Base-by-base conservation (phyloP, 2,113 vertebrate species). In the Poeciliopsis occidentalis region DNA sequence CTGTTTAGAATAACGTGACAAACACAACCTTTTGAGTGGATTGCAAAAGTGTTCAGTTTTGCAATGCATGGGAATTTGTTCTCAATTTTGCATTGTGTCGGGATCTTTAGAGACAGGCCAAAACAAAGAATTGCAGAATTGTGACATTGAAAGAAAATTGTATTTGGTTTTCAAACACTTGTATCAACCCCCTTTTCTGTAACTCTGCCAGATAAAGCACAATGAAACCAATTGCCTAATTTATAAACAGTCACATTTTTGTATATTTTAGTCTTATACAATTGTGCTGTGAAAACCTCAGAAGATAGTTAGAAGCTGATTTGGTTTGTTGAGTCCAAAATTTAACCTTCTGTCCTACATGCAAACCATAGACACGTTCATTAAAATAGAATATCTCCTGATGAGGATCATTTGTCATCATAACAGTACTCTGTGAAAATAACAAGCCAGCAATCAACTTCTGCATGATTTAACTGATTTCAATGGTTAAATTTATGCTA, bases 1-100 rank as follows among this genome's bases (percentile, higher is more conserved):
- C 37, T 54, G 63, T 74, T 72, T 64, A 29, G 67, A 60, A 24
- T 29, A 69, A 60, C 44, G 17, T 61, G 30, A 61, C 32, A 51
- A 70, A 74, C 57, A 31, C 26, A 41, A 60, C 32, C 66, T 30
- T 8, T 69, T 19, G 39, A 41, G 39, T 41, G 12, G 12, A 41
- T 41, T 41, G 13, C 39, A 41, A 47, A 47, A 19, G 44, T 17
- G 5, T 47, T 47, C 44, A 19, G 15, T 47, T 47, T 47, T 47
- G 44, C 44, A 47, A 19, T 1, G 5, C 44, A 57, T 8, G 24
- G 19, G 24, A 57, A 8, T n/a, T 57, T n/a, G 11, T 54, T 54
- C 51, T 24, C 8, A 11, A n/a, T 57, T 24, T 24, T 57, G 19
- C 24, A 8, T 57, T n/a, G 7, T 10, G 24, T n/a, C 8, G 24